phyloP scores from a whole-genome alignment of 2,113 vertebrate genomes.

The Micronycteris hirsuta region DNA sequence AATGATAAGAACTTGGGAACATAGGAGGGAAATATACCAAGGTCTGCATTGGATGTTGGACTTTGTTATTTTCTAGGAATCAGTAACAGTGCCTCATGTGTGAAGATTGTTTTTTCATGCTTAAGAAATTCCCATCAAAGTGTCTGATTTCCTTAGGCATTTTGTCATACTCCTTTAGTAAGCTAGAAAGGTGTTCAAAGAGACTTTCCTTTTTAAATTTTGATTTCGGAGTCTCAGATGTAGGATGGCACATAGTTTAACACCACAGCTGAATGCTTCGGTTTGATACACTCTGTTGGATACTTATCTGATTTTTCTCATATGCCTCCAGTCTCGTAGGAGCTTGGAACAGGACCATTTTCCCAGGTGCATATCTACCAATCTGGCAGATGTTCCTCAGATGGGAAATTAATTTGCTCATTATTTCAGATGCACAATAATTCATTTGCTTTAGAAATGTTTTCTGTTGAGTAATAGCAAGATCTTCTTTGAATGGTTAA shows the following conservation, averaged over 20 bases:
- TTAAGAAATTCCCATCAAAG: slow-evolving; percentile 38
- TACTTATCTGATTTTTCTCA: slow-evolving; percentile 35
- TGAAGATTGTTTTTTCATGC: slow-evolving; percentile 36
- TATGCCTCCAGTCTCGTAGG: slow-evolving; percentile 8
- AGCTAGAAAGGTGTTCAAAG: slow-evolving; percentile 36
- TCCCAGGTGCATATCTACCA: not conserved
- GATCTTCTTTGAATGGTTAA: slow-evolving; percentile 12
- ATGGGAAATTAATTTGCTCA: slow-evolving; percentile 42
- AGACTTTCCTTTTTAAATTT: slow-evolving; percentile 40
- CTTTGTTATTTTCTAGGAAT: slow-evolving; percentile 26
- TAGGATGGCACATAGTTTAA: not conserved
- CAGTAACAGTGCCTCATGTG: not conserved
- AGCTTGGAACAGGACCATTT: slow-evolving; percentile 8
- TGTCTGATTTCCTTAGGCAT: slow-evolving; percentile 38
- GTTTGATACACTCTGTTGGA: slow-evolving; percentile 2
- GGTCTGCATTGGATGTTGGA: not conserved
- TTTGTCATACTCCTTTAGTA: slow-evolving; percentile 26
- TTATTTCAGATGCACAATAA: slow-evolving; percentile 19
- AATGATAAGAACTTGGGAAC: not conserved
- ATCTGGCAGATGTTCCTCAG: slow-evolving; percentile 26
- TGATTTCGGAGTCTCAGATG: slow-evolving; percentile 39
- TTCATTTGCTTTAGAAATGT: slow-evolving; percentile 25
- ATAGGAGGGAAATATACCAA: not conserved
- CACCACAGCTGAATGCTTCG: not conserved
- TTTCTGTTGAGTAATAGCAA: slow-evolving; percentile 5